Evolutionary conservation across 1,140 invertebrate genomes (phyloP).

Genomic region (Spodoptera litura): DNA sequence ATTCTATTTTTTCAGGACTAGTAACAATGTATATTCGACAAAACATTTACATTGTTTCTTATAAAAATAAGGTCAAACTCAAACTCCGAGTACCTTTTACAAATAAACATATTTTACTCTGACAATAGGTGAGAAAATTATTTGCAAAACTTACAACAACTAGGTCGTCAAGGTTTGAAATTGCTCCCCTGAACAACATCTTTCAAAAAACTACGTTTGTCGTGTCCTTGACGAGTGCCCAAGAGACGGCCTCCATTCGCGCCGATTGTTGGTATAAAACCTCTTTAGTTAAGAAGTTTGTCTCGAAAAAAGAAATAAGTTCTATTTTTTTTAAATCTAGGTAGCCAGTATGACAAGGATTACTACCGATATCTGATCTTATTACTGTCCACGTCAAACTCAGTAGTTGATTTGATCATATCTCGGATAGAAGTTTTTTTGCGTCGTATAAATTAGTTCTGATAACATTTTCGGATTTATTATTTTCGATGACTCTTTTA

Average conservation of each 20-base stretch:
- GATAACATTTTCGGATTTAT: neutral
- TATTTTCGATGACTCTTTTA: neutral
- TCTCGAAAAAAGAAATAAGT: neutral
- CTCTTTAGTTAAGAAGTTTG: slow-evolving; percentile 1
- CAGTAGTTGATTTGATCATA: slow-evolving; percentile 6
- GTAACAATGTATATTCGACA: too few species aligned
- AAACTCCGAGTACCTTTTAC: too few species aligned
- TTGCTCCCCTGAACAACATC: slow-evolving; percentile 30
- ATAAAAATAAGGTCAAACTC: too few species aligned
- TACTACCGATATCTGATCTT: slow-evolving; percentile 15
- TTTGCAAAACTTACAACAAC: slow-evolving; percentile 2
- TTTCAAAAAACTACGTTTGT: slow-evolving; percentile 35
- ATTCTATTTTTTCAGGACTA: too few species aligned
- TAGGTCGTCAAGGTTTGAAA: slow-evolving; percentile 17
- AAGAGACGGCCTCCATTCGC: slow-evolving; percentile 4
- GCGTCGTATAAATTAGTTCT: too few species aligned
- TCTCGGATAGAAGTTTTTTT: slow-evolving; percentile 15
- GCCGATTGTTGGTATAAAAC: slow-evolving; percentile 14
- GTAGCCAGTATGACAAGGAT: neutral
- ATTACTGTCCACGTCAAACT: slow-evolving; percentile 17
- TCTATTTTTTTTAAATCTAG: neutral
- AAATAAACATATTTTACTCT: neutral
- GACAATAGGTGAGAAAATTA: neutral
- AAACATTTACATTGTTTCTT: too few species aligned
- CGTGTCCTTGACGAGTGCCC: slow-evolving; percentile 23